Conservation (phyloP, 2,888 invertebrate genomes). For the Tortricodes alternella region DNA sequence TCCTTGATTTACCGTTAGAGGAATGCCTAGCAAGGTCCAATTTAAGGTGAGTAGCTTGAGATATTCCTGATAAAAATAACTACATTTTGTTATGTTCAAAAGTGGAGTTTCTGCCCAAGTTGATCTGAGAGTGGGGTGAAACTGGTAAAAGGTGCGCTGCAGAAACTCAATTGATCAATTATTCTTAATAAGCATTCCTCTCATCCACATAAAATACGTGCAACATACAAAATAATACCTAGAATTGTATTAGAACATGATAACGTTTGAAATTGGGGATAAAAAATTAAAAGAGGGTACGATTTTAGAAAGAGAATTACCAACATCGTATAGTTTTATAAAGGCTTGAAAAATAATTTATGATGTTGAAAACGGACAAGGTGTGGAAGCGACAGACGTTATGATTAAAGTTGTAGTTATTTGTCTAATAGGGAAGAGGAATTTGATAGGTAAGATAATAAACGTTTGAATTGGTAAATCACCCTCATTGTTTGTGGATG, state of each 20-base stretch:
- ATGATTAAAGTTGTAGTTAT: neutral
- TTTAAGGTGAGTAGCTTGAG: too few species aligned
- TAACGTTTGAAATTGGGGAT: neutral
- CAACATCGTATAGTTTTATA: constrained; percentile 3
- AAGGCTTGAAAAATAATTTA: constrained; percentile 11
- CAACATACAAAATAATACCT: neutral
- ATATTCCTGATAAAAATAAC: too few species aligned
- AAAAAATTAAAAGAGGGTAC: constrained; percentile 11
- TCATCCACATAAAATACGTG: neutral
- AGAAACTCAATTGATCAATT: neutral
- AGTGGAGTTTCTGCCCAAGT: neutral
- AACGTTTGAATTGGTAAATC: constrained; percentile 75
- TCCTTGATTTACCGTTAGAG: neutral
- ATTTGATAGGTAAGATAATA: constrained; percentile 32
- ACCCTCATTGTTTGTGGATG: constrained; percentile 95
- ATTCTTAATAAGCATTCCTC: constrained; percentile 16
- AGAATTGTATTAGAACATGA: neutral
- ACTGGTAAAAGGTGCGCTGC: neutral
- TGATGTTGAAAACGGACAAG: neutral
- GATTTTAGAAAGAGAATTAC: neutral
- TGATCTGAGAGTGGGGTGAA: neutral
- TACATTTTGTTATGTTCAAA: too few species aligned
- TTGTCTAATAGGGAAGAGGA: neutral
- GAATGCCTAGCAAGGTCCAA: too few species aligned
- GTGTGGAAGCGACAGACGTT: constrained; percentile 12